Conservation (phyloP, 2,797 vertebrate genomes). For the Poecilia gillii region DNA sequence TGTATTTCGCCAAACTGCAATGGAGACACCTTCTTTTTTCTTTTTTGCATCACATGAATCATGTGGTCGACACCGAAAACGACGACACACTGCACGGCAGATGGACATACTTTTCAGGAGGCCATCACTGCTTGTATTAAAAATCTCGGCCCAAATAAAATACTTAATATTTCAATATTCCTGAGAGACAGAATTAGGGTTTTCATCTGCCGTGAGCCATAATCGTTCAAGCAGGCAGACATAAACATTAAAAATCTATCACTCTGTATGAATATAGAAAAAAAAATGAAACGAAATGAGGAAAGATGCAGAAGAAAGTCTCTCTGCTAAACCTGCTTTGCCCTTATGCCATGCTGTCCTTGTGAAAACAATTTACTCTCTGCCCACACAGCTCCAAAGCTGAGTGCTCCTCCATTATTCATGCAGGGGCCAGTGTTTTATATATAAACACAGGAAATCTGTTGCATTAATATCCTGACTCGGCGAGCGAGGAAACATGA, state of each 20-base stretch:
- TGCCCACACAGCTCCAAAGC: constrained; percentile 5
- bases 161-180: background rate
- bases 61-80: too few species aligned
- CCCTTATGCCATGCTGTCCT: constrained; percentile 5
- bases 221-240: background rate
- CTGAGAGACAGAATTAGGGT: background rate
- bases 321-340: background rate
- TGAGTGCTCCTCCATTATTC: background rate
- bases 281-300: background rate
- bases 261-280: background rate
- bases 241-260: background rate
- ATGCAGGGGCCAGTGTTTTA: background rate
- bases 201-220: background rate
- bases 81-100: background rate
- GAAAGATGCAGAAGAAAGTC: background rate
- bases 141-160: background rate
- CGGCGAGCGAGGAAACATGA: background rate
- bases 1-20: too few species aligned
- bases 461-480: constrained; percentile 1
- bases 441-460: constrained; percentile 4
- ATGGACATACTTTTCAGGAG: background rate
- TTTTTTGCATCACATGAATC: too few species aligned
- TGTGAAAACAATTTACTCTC: constrained; percentile 5
- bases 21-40: too few species aligned
- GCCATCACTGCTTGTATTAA: background rate